Conservation (phyloP, 30 jellyfish, hydroid and myxozoan species). For the Mastigias papua region DNA sequence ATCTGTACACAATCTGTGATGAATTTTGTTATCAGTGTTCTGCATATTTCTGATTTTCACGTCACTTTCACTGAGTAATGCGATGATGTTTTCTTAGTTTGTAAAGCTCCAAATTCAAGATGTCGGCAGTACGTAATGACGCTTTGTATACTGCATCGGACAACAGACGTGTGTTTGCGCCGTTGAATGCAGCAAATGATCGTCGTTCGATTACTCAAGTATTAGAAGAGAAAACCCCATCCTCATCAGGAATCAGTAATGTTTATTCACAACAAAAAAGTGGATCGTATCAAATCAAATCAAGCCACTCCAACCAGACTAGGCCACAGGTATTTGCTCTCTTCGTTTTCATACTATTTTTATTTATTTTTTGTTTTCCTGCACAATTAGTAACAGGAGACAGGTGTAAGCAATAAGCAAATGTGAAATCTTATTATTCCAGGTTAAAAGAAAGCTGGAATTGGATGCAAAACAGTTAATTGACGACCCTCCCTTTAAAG, state of each 20-base stretch:
- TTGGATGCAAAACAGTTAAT: constrained; percentile 71
- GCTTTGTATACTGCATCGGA: constrained; percentile 40
- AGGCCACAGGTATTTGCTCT: constrained; percentile 61
- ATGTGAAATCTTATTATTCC: neutral
- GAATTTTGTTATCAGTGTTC: neutral
- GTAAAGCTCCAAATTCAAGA: constrained; percentile 48
- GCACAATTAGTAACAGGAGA: too few relatives aligned
- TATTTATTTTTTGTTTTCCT: too few relatives aligned
- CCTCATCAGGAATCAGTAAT: constrained; percentile 29
- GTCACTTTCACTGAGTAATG: neutral
- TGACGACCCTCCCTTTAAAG: constrained; percentile 82
- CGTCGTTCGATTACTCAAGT: constrained; percentile 55
- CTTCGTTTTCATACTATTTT: neutral
- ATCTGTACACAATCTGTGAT: neutral
- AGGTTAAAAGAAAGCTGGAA: constrained; percentile 94
- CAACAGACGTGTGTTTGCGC: constrained; percentile 64
- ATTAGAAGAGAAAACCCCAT: constrained; percentile 63
- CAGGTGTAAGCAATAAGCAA: neutral
- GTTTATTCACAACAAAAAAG: constrained; percentile 21
- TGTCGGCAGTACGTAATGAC: constrained; percentile 50
- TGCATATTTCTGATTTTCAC: neutral
- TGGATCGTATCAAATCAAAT: constrained; percentile 23
- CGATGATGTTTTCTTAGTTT: neutral
- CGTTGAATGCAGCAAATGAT: constrained; percentile 52
- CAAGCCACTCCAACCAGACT: constrained; percentile 15